phyloP scores from a whole-genome alignment of 2,113 vertebrate genomes.

The Cynopterus brachyotis region DNA sequence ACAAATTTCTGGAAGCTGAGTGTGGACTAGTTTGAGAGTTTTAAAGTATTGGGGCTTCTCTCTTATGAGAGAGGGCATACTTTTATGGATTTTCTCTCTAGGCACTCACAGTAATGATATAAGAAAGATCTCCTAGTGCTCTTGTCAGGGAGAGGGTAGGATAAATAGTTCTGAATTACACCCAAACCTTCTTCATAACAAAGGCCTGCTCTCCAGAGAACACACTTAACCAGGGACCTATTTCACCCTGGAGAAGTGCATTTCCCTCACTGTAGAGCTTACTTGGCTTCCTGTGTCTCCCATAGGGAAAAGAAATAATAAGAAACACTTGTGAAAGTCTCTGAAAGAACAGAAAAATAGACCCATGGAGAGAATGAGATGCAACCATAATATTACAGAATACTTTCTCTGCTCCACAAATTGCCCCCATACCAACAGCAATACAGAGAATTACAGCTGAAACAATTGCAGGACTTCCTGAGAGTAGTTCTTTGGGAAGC shows the following conservation, averaged over 20 bases:
- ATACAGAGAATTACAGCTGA: neutral
- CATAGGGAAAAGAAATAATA: neutral
- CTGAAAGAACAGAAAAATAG: neutral
- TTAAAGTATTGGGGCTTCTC: neutral
- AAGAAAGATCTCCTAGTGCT: neutral
- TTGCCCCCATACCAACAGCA: neutral
- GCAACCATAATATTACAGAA: neutral
- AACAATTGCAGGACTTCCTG: neutral
- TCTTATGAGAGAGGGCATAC: accelerated
- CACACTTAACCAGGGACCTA: neutral
- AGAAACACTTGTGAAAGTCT: neutral
- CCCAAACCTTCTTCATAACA: neutral
- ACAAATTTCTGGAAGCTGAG: neutral
- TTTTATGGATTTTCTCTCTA: neutral
- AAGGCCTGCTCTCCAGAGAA: neutral
- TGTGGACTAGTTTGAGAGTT: neutral
- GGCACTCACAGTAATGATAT: neutral
- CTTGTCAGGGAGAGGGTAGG: neutral
- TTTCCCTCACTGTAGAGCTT: neutral
- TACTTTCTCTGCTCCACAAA: neutral
- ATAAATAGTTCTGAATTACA: neutral
- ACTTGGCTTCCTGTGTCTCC: neutral
- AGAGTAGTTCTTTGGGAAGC: neutral
- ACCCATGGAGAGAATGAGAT: neutral
- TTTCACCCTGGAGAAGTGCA: neutral